Evolutionary conservation across 1,140 invertebrate species (phyloP), one percentile per base, ranked within the genome.

Genomic region (Ectropis grisescens): DNA sequence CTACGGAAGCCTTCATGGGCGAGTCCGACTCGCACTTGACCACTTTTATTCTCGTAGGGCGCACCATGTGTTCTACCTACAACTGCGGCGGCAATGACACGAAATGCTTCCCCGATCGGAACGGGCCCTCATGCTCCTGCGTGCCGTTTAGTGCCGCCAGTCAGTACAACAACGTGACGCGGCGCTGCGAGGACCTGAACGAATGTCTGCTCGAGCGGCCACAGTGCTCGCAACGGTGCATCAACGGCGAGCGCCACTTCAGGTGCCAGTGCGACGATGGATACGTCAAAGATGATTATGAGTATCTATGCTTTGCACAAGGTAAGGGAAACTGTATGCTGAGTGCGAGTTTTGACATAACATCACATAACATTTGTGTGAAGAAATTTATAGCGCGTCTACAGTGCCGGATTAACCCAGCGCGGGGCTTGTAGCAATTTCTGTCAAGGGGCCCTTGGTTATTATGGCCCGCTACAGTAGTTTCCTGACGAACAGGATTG

Each of bases 211-310:
- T 50, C 9, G 57, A 16, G 15, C 49, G 13, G 22, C 70, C 66
- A 0, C 40, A 38, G 0, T 99, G 97, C 52, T 91, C 92, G 35
- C 97, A 99, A 64, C 65, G 71, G 29, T 99, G 97, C 57, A 67
- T 84, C 11, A 97, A 98, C 60, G 86, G 72, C 0, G 78, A 81
- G 0, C 95, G 95, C 0, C 88, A 87, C 1, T 97, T 89, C 60
- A 82, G 72, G 3, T 99, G 97, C 60, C 82, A 83, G 23, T 98
- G 97, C 71, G 88, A 91, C 12, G 64, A 85, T 0, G 90, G 90
- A 0, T 98, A 94, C 58, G 82, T 82, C 10, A 68, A 90, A 12
- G 82, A 88, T 37, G 26, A 58, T 0, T 89, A 95, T 58, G 85
- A 85, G 11, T 85, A 82, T 28, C 89, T 87, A 0, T 97, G 95